A percentile compares a stretch with the other conserved stretches of the same genome.
phyloP scores from a whole-genome alignment of 1,140 invertebrate genomes.

The Ceratitis capitata region DNA sequence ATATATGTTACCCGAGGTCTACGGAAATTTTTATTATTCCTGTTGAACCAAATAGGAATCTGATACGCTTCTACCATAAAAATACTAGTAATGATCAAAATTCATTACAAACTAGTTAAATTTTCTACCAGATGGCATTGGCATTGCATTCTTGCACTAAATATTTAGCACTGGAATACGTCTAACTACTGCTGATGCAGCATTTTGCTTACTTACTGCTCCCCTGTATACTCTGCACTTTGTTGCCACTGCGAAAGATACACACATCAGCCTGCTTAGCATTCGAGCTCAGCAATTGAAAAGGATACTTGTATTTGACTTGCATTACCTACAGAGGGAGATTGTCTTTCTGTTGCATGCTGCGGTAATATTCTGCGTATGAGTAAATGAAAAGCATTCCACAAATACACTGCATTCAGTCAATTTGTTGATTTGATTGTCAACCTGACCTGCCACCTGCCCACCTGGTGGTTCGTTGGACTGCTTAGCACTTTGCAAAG shows the following conservation, averaged over 20 bases:
- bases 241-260: not conserved
- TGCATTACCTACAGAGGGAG: not conserved
- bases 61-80: no score
- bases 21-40: no score
- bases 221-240: not conserved
- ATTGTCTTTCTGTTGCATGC: not conserved
- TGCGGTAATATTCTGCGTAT: not conserved
- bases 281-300: not conserved
- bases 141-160: no score
- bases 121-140: no score
- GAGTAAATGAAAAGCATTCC: slow-evolving; percentile 7
- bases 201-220: not conserved
- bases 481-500: not conserved
- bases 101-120: no score
- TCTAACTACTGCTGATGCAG: not conserved
- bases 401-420: not conserved
- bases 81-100: no score
- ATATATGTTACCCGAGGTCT: no score
- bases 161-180: no score
- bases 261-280: not conserved
- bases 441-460: not conserved
- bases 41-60: no score
- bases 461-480: not conserved
- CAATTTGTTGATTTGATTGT: not conserved
- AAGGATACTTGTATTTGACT: not conserved